Base-by-base conservation (phyloP, 2,888 invertebrate genomes). In the Cynaeus angustus region DNA sequence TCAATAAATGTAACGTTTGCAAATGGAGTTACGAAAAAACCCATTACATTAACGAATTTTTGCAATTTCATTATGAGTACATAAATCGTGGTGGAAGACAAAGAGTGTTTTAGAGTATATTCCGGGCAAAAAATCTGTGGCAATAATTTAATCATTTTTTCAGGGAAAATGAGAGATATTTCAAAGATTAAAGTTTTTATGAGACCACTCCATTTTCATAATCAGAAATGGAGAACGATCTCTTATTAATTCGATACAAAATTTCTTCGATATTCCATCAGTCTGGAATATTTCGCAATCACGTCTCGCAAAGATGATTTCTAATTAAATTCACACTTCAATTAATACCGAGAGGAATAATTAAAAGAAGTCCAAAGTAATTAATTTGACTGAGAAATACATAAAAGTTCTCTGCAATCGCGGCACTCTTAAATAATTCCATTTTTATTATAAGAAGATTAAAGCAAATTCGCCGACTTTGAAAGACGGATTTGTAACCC, bases 301-400 rank as follows among this genome's bases (percentile, higher is more conserved):
- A 21, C 16, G 46, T 46, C 46, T 14, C 14, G 16, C 12, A 55
- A 56, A 58, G 46, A 69, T 52, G 43, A 65, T 52, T 52, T 53
- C 58, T 65, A 69, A 69, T 69, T 69, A 69, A 65, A 65, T 69
- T 69, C 53, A 45, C 69, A 65, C 59, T 69, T 53, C 58, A 65
- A 65, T 65, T 69, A 45, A 10, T 59, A 26, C 37, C 9, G 12
- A 9, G 30, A 56, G 7, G 56, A 56, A 48, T 58, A 66, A 66
- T 66, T 66, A 56, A 66, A 66, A 33, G 55, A 66, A 66, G 46
- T 66, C 66, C 16, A 3, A 38, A 64, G 41, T 33, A 66, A 66
- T 66, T 66, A 66, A 66, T 58, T 66, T 66, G 56, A 46, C 56
- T 56, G 33, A 12, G 45, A 43, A 55, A 55, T 55, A 50, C 21